A percentile compares a stretch with the other conserved stretches of the same genome.
Conservation (phyloP, 2,113 vertebrate genomes). For the Lepisosteus osseus region DNA sequence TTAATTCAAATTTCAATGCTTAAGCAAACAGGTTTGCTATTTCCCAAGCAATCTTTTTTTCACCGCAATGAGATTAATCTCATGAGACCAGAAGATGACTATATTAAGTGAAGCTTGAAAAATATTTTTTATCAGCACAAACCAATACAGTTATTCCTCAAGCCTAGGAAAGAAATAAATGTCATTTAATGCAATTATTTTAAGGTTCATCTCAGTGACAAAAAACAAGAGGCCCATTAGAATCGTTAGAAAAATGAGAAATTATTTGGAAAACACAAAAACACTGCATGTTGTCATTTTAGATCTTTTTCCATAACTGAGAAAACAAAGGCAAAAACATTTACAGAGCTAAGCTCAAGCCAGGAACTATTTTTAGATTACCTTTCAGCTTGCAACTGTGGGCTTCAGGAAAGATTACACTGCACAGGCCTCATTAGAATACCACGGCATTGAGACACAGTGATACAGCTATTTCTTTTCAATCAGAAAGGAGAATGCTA, state of each 20-base stretch:
- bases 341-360: not conserved
- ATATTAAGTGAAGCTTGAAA: constrained; percentile 7
- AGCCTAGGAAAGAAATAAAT: not conserved
- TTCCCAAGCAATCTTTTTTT: constrained; percentile 7
- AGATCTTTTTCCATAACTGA: too few species aligned
- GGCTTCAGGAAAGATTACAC: not conserved
- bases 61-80: constrained; percentile 17
- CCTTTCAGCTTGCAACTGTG: not conserved
- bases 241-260: not conserved
- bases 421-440: not conserved
- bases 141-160: not conserved
- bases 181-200: not conserved
- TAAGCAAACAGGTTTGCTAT: constrained; percentile 27
- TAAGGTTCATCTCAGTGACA: not conserved
- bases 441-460: not conserved
- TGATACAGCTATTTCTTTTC: not conserved
- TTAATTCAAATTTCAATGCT: constrained; percentile 32
- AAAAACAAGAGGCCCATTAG: not conserved
- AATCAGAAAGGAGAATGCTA: not conserved
- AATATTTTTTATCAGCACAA: not conserved
- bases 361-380: constrained; percentile 2
- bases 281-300: too few species aligned
- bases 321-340: not conserved
- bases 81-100: constrained; percentile 8
- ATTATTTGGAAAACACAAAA: not conserved